Conservation (phyloP, 2,797 vertebrate genomes). For the Alca torda region DNA sequence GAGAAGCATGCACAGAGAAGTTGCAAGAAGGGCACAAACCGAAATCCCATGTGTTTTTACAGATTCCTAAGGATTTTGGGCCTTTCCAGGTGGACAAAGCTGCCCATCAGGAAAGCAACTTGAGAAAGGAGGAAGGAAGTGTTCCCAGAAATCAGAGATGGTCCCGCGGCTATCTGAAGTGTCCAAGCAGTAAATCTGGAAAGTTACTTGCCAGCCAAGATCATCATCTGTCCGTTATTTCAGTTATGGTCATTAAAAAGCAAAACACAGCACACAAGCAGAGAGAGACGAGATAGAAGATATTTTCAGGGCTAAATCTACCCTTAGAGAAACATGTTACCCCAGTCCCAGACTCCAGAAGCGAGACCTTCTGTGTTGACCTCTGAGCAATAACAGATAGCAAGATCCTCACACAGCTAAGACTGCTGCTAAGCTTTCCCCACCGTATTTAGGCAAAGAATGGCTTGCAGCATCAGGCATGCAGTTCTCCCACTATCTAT, state of each 20-base stretch:
- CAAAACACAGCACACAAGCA: neutral
- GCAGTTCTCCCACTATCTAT: neutral
- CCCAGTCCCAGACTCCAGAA: neutral
- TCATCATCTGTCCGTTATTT: neutral
- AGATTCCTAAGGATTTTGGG: neutral
- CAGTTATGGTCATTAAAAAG: conserved; percentile 24
- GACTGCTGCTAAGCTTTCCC: neutral
- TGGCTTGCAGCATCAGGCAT: neutral
- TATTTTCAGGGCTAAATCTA: neutral
- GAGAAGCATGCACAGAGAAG: neutral
- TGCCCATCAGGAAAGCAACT: neutral
- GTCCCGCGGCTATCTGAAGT: neutral
- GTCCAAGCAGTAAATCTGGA: neutral
- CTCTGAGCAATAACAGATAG: neutral
- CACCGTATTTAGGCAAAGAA: neutral
- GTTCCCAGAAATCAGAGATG: conserved; percentile 11
- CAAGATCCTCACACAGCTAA: neutral
- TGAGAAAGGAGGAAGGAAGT: neutral
- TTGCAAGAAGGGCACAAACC: neutral
- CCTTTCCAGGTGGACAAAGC: neutral
- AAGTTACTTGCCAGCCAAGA: neutral
- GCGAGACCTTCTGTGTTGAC: neutral
- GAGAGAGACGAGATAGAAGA: neutral
- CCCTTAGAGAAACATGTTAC: neutral
- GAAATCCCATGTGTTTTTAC: neutral